phyloP scores from a whole-genome alignment of 2,888 invertebrate species.

The Dermolepida albohirtum region DNA sequence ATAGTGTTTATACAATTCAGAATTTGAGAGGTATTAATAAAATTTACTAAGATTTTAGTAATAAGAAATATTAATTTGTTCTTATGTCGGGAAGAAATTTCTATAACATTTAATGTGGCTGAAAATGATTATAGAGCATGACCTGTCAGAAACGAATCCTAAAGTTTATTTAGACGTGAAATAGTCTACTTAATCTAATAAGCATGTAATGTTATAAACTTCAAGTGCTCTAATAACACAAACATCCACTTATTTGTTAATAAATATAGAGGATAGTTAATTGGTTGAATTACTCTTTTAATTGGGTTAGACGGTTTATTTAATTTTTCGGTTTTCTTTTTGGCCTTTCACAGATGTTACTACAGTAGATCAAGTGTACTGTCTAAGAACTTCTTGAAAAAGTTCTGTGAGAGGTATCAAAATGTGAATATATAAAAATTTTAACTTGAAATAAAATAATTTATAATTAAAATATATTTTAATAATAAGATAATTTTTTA shows the following conservation, averaged over 20 bases:
- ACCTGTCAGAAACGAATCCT: slow-evolving; percentile 14
- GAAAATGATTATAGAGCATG: not conserved
- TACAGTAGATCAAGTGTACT: no score
- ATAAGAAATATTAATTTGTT: no score
- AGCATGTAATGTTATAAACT: not conserved
- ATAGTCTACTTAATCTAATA: not conserved
- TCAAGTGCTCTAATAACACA: slow-evolving; percentile 30
- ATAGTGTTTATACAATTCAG: no score
- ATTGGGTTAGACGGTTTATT: slow-evolving; percentile 35
- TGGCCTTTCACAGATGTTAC: slow-evolving; percentile 4
- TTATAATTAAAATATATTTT: no score
- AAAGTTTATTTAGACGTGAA: slow-evolving; percentile 8
- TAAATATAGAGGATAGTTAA: slow-evolving; percentile 31
- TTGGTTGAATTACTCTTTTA: slow-evolving; percentile 34
- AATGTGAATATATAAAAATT: no score
- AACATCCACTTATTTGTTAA: slow-evolving; percentile 33
- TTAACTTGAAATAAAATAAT: no score
- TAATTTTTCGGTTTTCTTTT: not conserved
- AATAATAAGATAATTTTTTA: no score
- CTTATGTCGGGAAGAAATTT: no score
- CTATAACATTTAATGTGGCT: not conserved
- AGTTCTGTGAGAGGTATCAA: no score
- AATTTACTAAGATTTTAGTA: no score
- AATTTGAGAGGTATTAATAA: no score
- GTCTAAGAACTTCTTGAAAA: no score